A percentile compares a stretch with the other conserved stretches of the same genome.
Evolutionary conservation across 2,797 vertebrate species (phyloP).

Genomic region (Chanos chanos): DNA sequence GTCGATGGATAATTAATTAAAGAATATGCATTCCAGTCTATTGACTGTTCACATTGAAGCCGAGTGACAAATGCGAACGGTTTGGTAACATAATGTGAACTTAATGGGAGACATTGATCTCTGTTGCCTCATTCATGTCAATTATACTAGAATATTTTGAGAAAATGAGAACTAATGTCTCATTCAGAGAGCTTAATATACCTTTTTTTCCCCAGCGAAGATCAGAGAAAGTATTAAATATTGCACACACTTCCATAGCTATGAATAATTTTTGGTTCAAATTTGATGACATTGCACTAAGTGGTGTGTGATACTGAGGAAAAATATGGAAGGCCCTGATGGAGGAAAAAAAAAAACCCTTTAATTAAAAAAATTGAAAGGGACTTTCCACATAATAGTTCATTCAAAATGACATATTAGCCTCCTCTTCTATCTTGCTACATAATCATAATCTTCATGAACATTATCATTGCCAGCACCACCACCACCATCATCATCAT

Average conservation of each 20-base stretch:
- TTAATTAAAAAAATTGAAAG: background rate
- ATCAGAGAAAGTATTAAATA: constrained; percentile 43
- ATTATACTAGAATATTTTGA: constrained; percentile 45
- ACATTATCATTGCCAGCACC: background rate
- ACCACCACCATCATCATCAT: too few species aligned
- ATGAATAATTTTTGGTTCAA: constrained; percentile 20
- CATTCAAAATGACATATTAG: constrained; percentile 2
- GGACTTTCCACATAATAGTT: constrained; percentile 34
- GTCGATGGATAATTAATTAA: constrained; percentile 29
- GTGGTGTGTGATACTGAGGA: background rate
- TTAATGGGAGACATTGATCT: constrained; percentile 39
- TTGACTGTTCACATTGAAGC: constrained; percentile 1
- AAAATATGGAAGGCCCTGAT: too few species aligned
- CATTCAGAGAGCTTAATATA: constrained; percentile 37
- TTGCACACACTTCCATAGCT: constrained; percentile 25
- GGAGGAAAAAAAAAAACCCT: background rate
- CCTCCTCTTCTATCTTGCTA: background rate
- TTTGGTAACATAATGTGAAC: constrained; percentile 22
- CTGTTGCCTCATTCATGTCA: constrained; percentile 34
- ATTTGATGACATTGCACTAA: constrained; percentile 24
- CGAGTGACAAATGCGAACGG: constrained; percentile 36
- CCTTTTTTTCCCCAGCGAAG: constrained; percentile 48
- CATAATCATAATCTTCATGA: background rate
- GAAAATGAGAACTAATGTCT: constrained; percentile 55
- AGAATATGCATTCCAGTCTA: background rate